phyloP scores from a whole-genome alignment of 2,888 invertebrate genomes.

The Parelbella ahira region DNA sequence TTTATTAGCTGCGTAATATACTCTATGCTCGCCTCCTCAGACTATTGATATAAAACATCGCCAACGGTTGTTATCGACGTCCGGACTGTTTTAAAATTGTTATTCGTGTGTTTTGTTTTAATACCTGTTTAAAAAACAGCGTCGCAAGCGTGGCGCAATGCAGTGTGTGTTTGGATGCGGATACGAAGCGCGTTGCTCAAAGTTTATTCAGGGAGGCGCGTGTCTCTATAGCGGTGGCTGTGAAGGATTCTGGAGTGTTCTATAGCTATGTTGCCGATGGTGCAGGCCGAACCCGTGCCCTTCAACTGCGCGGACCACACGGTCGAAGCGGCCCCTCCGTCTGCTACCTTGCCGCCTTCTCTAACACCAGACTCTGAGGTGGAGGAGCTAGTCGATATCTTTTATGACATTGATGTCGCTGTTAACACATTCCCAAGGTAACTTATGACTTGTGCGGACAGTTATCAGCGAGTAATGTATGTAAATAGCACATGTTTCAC shows the following conservation, averaged over 20 bases:
- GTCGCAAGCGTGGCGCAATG: slow-evolving; percentile 77
- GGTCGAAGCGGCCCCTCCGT: slow-evolving; percentile 59
- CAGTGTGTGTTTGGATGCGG: slow-evolving; percentile 75
- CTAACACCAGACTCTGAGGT: slow-evolving; percentile 71
- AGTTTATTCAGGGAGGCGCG: slow-evolving; percentile 53
- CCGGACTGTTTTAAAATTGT: slow-evolving; percentile 7
- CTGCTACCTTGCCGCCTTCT: slow-evolving; percentile 69
- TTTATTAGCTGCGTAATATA: slow-evolving; percentile 71
- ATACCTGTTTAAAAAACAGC: slow-evolving; percentile 48
- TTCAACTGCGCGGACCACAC: slow-evolving; percentile 65
- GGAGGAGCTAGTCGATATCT: slow-evolving; percentile 71
- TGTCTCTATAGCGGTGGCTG: slow-evolving; percentile 51
- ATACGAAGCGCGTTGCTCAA: slow-evolving; percentile 63
- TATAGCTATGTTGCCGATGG: slow-evolving; percentile 74
- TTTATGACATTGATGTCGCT: slow-evolving; percentile 74
- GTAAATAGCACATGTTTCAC: slow-evolving; percentile 15
- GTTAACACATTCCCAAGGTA: slow-evolving; percentile 70
- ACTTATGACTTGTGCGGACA: slow-evolving; percentile 28
- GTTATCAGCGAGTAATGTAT: slow-evolving; percentile 1
- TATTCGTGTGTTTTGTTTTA: slow-evolving; percentile 33
- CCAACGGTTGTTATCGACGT: slow-evolving; percentile 6
- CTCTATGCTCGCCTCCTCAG: slow-evolving; percentile 53
- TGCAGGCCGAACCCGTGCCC: slow-evolving; percentile 69
- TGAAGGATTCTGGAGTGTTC: slow-evolving; percentile 51
- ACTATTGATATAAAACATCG: slow-evolving; percentile 26